These are phyloP conservation scores for Sebastes iracundus DNA, from an alignment of 2,797 vertebrate genomes.

Conservation along the genomic window DNA sequence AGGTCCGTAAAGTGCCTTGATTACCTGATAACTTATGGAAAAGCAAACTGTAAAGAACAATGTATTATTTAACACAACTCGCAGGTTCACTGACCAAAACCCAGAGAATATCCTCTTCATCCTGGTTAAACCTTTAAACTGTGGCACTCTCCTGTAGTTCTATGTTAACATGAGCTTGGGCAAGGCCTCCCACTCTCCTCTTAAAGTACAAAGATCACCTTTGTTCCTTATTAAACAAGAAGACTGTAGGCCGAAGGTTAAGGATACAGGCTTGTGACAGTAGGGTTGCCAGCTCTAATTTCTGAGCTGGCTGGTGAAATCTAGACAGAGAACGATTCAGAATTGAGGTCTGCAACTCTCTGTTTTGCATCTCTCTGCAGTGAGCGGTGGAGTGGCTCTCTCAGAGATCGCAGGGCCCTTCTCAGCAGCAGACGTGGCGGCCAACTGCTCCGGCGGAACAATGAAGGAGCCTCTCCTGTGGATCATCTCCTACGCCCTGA, in stretches of 20 bases:
- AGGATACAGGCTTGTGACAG: slow-evolving; percentile 42
- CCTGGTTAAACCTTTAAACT: neutral
- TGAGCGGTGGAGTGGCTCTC: slow-evolving; percentile 78
- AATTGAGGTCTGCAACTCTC: neutral
- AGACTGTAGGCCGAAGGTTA: slow-evolving; percentile 31
- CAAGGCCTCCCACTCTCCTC: neutral
- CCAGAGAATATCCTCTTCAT: neutral
- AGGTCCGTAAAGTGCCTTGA: neutral
- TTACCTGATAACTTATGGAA: neutral
- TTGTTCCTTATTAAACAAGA: slow-evolving; percentile 39
- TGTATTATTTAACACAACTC: neutral
- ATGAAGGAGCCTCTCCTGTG: slow-evolving; percentile 88
- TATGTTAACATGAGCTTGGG: slow-evolving; percentile 22
- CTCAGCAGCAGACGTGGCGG: slow-evolving; percentile 85
- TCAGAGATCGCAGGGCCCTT: slow-evolving; percentile 94
- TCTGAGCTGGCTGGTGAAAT: slow-evolving; percentile 6
- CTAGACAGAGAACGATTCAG: neutral
- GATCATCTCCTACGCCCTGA: slow-evolving; percentile 91
- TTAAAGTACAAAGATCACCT: slow-evolving; percentile 57
- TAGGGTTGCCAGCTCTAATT: neutral
- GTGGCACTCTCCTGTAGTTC: neutral
- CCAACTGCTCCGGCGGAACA: slow-evolving; percentile 82
- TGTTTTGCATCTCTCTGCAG: slow-evolving; percentile 68
- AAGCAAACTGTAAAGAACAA: neutral
- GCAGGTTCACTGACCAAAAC: neutral